Percentiles rank a stretch among this genome's conserved stretches.
Conservation (phyloP, 1,140 invertebrate species). For the Nephotettix cincticeps region DNA sequence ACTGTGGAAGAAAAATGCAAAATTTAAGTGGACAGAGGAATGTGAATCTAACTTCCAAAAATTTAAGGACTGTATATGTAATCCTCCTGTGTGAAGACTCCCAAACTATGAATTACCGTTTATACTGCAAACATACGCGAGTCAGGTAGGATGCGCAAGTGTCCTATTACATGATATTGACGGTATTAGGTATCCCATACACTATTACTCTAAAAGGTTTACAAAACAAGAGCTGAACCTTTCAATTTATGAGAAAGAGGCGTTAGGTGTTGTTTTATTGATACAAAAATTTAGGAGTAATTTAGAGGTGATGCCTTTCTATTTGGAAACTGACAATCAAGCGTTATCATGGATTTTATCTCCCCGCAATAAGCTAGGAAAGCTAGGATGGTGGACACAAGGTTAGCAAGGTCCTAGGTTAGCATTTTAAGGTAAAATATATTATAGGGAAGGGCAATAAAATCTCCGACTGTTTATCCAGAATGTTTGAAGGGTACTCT, state of each 20-base stretch:
- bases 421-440: neutral
- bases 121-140: no score
- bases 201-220: neutral
- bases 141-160: no score
- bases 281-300: neutral
- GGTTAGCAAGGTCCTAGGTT: neutral
- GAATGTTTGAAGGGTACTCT: neutral
- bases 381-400: neutral
- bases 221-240: neutral
- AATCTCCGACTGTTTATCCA: neutral
- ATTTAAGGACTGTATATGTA: no score
- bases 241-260: neutral
- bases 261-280: neutral
- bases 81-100: no score
- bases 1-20: neutral
- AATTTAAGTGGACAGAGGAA: neutral
- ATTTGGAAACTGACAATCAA: neutral
- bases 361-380: neutral
- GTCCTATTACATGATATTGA: neutral
- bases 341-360: neutral
- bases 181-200: neutral
- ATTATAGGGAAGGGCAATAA: neutral
- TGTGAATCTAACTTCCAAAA: neutral
- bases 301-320: neutral
- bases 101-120: no score